Evolutionary conservation across 1,140 invertebrate genomes (phyloP).

Genomic region (Microplitis demolitor): DNA sequence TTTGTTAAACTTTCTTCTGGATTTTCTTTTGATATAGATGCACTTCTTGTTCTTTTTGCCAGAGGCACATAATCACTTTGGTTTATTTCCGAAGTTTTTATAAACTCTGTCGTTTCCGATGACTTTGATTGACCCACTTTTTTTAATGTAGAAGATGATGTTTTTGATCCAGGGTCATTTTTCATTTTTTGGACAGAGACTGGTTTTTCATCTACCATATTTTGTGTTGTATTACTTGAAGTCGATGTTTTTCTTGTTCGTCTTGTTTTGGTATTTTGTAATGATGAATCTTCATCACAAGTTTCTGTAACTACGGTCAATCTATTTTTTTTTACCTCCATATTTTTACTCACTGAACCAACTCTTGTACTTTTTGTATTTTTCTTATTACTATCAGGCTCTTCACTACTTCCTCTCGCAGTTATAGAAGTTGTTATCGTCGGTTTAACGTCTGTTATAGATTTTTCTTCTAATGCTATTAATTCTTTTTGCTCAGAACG

Average conservation of each 20-base stretch:
- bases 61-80: not conserved
- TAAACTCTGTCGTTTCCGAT: too few relatives aligned
- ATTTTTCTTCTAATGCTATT: too few relatives aligned
- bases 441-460: not conserved
- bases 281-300: not conserved
- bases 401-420: not conserved
- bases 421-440: not conserved
- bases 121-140: too few relatives aligned
- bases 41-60: not conserved
- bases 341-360: conserved; percentile 6
- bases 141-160: too few relatives aligned
- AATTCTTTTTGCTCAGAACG: too few relatives aligned
- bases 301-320: conserved; percentile 16
- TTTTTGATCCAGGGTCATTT: too few relatives aligned
- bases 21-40: conserved; percentile 28
- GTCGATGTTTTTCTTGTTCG: not conserved
- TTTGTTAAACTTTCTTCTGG: not conserved
- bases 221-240: not conserved
- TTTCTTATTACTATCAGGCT: conserved; percentile 8
- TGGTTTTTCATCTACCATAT: not conserved
- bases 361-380: conserved; percentile 30
- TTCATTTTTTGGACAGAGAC: not conserved
- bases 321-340: not conserved
- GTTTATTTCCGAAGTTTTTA: too few relatives aligned
- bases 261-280: not conserved